phyloP scores from a whole-genome alignment of 1,140 invertebrate species.

The Proales similis region DNA sequence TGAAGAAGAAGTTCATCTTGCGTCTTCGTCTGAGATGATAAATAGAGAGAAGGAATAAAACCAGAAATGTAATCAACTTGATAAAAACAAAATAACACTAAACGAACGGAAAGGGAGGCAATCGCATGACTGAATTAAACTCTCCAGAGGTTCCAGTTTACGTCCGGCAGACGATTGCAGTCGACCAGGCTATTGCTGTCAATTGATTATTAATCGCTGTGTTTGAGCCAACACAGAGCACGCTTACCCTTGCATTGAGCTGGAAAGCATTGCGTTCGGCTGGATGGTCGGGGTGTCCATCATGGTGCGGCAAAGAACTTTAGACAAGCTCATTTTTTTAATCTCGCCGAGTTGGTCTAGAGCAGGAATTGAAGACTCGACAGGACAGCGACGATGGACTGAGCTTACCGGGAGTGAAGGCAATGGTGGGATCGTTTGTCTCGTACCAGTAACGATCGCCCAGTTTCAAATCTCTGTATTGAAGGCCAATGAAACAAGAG shows the following conservation, averaged over 20 bases:
- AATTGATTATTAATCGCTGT: too few species aligned
- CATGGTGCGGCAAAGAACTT: slow-evolving; percentile 20
- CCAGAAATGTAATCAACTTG: too few species aligned
- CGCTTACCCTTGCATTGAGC: slow-evolving; percentile 25
- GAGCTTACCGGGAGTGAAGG: slow-evolving; percentile 1
- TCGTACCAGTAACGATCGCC: slow-evolving; percentile 97
- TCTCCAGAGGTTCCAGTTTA: slow-evolving; percentile 25
- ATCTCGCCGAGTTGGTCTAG: slow-evolving; percentile 28
- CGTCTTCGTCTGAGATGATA: slow-evolving; percentile 1
- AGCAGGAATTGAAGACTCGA: background rate
- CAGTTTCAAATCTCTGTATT: slow-evolving; percentile 75
- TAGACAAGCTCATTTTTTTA: slow-evolving; percentile 3
- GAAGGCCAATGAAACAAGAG: slow-evolving; percentile 83
- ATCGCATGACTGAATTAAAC: slow-evolving; percentile 3
- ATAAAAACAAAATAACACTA: slow-evolving; percentile 23
- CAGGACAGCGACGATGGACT: background rate
- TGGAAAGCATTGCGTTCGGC: slow-evolving; percentile 6
- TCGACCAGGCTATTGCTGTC: slow-evolving; percentile 22
- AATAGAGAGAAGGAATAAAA: too few species aligned
- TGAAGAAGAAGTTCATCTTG: background rate
- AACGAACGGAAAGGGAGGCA: background rate
- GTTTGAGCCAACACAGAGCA: too few species aligned
- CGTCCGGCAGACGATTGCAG: slow-evolving; percentile 2
- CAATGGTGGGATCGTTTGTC: slow-evolving; percentile 40
- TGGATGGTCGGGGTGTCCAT: slow-evolving; percentile 4